phyloP scores from a whole-genome alignment of 2,113 vertebrate species.

The Phalacrocorax pelagicus region DNA sequence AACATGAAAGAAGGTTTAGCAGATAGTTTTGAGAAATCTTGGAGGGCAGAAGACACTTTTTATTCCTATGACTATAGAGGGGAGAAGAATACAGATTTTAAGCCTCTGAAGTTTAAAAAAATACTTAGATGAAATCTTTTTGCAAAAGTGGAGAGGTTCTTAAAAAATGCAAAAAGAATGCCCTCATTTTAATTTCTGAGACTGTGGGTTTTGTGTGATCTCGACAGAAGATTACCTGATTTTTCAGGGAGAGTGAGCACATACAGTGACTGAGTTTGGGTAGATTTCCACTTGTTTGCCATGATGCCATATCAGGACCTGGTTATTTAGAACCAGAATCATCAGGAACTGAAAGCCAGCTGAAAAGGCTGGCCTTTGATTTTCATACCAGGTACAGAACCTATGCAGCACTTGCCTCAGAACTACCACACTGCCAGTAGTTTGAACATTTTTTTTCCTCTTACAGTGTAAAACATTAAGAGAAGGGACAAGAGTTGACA shows the following conservation, averaged over 20 bases:
- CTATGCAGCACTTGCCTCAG: not conserved
- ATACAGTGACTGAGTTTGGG: not conserved
- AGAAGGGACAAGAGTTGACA: not conserved
- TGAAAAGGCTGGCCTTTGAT: not conserved
- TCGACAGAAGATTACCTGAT: not conserved
- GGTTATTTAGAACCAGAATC: not conserved
- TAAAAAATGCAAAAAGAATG: not conserved
- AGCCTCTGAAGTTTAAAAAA: not conserved
- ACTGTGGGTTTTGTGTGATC: not conserved
- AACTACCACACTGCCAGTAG: not conserved
- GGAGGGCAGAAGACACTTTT: not conserved
- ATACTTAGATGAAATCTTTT: not conserved
- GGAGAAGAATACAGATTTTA: not conserved
- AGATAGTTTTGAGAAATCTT: not conserved
- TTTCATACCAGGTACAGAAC: not conserved
- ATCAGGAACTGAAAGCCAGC: not conserved
- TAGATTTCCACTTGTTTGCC: not conserved
- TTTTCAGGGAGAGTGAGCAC: not conserved
- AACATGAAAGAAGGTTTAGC: not conserved
- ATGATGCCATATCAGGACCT: not conserved
- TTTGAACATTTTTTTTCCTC: not conserved
- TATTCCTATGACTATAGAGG: not conserved
- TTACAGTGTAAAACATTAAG: not conserved
- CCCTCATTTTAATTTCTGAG: not conserved
- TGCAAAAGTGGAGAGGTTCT: not conserved